Percentiles rank a stretch among this genome's conserved stretches.
Evolutionary conservation across 2,113 vertebrate species (phyloP).

Genomic region (Pleuronectes platessa): DNA sequence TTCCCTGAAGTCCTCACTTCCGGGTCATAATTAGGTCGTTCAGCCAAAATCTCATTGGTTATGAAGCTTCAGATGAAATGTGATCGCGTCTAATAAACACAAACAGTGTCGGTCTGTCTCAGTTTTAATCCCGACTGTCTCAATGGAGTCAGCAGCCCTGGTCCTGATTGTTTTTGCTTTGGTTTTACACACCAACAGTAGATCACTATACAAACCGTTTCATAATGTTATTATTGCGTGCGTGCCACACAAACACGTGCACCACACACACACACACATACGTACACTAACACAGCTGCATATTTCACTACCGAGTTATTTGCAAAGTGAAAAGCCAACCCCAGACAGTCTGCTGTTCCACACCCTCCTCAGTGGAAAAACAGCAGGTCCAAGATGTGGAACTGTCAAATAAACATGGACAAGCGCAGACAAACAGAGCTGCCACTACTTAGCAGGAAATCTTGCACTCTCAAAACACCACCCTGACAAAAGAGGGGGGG

Average conservation of each 20-base stretch:
- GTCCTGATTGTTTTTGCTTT: slow-evolving; percentile 6
- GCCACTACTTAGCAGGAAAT: slow-evolving; percentile 37
- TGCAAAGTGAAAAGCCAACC: slow-evolving; percentile 43
- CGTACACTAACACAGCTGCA: slow-evolving; percentile 15
- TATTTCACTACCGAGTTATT: slow-evolving; percentile 50
- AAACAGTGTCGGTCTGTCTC: background rate
- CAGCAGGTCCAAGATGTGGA: slow-evolving; percentile 30
- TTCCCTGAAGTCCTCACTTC: background rate
- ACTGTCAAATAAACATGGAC: slow-evolving; percentile 70
- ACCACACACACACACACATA: background rate
- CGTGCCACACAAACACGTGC: background rate
- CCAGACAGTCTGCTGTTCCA: slow-evolving; percentile 38
- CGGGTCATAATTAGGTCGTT: slow-evolving; percentile 12
- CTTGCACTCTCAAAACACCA: slow-evolving; percentile 13
- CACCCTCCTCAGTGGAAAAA: slow-evolving; percentile 31
- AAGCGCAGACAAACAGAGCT: slow-evolving; percentile 57
- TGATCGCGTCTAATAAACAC: slow-evolving; percentile 22
- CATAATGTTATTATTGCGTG: slow-evolving; percentile 24
- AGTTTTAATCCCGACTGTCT: background rate
- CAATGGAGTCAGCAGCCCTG: slow-evolving; percentile 10
- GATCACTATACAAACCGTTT: slow-evolving; percentile 28
- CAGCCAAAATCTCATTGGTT: background rate
- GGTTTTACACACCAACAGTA: slow-evolving; percentile 1
- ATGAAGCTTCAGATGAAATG: slow-evolving; percentile 26
- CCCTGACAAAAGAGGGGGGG: slow-evolving; percentile 19